phyloP scores from a whole-genome alignment of 2,888 invertebrate species.

The Acrobasis suavella region DNA sequence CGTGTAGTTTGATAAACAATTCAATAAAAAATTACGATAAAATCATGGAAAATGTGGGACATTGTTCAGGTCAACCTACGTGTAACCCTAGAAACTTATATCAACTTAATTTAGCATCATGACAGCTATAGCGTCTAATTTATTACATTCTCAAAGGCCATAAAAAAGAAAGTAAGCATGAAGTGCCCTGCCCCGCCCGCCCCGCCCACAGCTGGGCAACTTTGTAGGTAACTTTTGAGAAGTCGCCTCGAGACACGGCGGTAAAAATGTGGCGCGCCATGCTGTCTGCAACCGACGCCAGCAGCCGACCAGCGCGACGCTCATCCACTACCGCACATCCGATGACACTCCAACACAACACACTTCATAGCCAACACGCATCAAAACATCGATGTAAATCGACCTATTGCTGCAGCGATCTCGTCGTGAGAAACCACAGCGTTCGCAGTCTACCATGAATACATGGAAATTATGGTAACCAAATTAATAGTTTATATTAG shows the following conservation, averaged over 20 bases:
- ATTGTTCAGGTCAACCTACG: constrained; percentile 2
- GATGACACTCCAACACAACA: background rate
- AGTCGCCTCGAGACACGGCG: constrained; percentile 53
- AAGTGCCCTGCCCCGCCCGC: constrained; percentile 43
- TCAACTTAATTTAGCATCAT: constrained; percentile 35
- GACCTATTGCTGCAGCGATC: background rate
- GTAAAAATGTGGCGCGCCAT: constrained; percentile 78
- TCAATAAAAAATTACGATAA: too few species aligned
- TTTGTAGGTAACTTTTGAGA: constrained; percentile 61
- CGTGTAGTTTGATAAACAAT: too few species aligned
- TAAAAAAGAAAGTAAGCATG: constrained; percentile 71
- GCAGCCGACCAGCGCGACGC: constrained; percentile 24
- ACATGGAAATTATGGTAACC: constrained; percentile 22
- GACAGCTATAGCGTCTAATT: constrained; percentile 47
- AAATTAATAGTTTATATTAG: constrained; percentile 14
- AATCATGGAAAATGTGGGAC: constrained; percentile 2
- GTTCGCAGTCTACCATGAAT: background rate
- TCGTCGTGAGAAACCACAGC: background rate
- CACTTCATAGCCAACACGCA: constrained; percentile 23
- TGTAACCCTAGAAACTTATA: constrained; percentile 16
- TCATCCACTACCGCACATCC: background rate
- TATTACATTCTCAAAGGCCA: constrained; percentile 61
- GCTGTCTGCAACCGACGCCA: constrained; percentile 62
- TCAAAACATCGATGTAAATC: constrained; percentile 6
- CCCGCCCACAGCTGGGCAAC: constrained; percentile 45